Percentiles rank a stretch among this genome's conserved stretches.
These are phyloP conservation scores for Periplaneta americana DNA, from an alignment of 1,140 invertebrate species.

Conservation along the genomic window DNA sequence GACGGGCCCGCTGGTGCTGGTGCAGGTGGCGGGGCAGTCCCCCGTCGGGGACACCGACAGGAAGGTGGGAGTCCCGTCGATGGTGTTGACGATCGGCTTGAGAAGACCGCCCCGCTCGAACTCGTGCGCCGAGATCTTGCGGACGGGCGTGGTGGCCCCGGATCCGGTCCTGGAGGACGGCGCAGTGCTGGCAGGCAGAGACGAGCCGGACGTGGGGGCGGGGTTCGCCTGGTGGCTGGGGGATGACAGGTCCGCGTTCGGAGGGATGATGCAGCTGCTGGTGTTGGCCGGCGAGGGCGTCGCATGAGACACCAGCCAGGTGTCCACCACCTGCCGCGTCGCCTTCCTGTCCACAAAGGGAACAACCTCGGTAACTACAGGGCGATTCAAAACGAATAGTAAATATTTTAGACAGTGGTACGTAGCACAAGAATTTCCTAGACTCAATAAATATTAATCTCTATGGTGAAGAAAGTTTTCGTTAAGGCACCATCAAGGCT, in stretches of 20 bases:
- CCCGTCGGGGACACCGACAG: slow-evolving; percentile 51
- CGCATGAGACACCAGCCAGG: slow-evolving; percentile 84
- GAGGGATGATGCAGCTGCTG: slow-evolving; percentile 26
- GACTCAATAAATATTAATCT: too few species aligned
- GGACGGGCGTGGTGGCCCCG: slow-evolving; percentile 83
- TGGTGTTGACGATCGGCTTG: slow-evolving; percentile 83
- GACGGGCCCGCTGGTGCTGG: background rate
- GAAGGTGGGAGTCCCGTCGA: slow-evolving; percentile 84
- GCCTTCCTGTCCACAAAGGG: slow-evolving; percentile 72
- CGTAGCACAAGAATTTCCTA: too few species aligned
- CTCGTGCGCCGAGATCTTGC: slow-evolving; percentile 94
- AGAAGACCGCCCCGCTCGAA: slow-evolving; percentile 87
- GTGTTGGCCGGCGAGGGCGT: slow-evolving; percentile 59
- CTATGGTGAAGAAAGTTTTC: too few species aligned
- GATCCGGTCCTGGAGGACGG: slow-evolving; percentile 47
- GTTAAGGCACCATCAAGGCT: too few species aligned
- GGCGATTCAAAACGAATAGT: too few species aligned
- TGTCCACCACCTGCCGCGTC: slow-evolving; percentile 83
- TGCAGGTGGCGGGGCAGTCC: slow-evolving; percentile 18
- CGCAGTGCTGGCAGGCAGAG: slow-evolving; percentile 26
- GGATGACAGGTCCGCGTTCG: slow-evolving; percentile 48
- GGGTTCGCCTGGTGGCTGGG: slow-evolving; percentile 45
- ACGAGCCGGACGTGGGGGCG: slow-evolving; percentile 20
- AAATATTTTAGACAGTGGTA: too few species aligned
- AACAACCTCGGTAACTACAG: too few species aligned